These are phyloP conservation scores for Ruditapes philippinarum DNA, from an alignment of 1,140 invertebrate species.

Conservation along the genomic window DNA sequence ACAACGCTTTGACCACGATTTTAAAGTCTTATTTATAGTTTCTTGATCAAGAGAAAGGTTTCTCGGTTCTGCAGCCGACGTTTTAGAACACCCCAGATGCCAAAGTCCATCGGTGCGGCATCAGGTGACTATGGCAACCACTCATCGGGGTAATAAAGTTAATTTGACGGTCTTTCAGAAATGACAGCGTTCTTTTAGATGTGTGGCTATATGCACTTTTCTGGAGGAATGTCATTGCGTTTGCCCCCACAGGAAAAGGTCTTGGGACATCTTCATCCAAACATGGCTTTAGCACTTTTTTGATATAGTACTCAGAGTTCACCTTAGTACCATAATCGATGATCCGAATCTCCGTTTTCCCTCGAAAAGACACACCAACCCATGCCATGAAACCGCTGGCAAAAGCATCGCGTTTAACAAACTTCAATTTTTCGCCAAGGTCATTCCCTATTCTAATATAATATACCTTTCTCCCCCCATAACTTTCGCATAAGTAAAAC, in stretches of 20 bases:
- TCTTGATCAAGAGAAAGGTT: too few relatives aligned
- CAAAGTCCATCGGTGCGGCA: slow-evolving; percentile 42
- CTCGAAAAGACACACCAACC: slow-evolving; percentile 23
- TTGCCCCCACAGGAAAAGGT: slow-evolving; percentile 20
- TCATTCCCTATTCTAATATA: slow-evolving; percentile 19
- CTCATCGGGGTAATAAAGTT: slow-evolving; percentile 6
- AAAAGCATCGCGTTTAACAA: slow-evolving; percentile 44
- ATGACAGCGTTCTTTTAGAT: neutral
- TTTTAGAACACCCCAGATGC: slow-evolving; percentile 11
- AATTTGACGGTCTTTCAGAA: neutral
- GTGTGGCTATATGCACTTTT: slow-evolving; percentile 31
- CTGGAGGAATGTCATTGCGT: neutral
- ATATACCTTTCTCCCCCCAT: slow-evolving; percentile 25
- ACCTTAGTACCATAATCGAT: slow-evolving; percentile 26
- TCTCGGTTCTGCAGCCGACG: neutral
- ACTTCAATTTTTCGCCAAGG: slow-evolving; percentile 1
- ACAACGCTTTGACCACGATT: too few relatives aligned
- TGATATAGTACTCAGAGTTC: slow-evolving; percentile 1
- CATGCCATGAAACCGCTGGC: slow-evolving; percentile 12
- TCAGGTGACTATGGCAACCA: slow-evolving; percentile 8
- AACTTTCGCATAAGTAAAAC: slow-evolving; percentile 44
- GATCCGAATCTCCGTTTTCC: slow-evolving; percentile 19
- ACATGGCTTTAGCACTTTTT: slow-evolving; percentile 41
- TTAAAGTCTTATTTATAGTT: too few relatives aligned
- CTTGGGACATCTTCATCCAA: slow-evolving; percentile 5